Percentiles rank a stretch among this genome's conserved stretches.
Conservation (phyloP, 2,113 vertebrate genomes). For the Saccopteryx bilineata region DNA sequence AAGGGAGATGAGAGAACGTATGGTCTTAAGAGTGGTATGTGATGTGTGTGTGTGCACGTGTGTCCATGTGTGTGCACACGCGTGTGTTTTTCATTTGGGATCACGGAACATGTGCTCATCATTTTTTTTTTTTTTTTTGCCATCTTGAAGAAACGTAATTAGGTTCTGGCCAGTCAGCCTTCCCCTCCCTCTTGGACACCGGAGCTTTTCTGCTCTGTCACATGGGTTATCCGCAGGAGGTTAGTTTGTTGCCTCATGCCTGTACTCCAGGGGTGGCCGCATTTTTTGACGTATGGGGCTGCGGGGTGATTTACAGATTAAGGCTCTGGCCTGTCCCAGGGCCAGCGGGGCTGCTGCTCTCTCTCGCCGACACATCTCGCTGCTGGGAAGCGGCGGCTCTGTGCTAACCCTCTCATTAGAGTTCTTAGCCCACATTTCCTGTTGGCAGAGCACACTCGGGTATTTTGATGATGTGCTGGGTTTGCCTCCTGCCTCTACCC, state of each 20-base stretch:
- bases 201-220: constrained; percentile 76
- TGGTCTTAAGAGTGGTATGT: constrained; percentile 50
- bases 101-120: constrained; percentile 84
- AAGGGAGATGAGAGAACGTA: constrained; percentile 82
- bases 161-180: constrained; percentile 78
- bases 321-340: constrained; percentile 79
- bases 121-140: constrained; percentile 65
- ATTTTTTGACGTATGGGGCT: constrained; percentile 80
- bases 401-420: constrained; percentile 85
- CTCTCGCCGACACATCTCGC: constrained; percentile 74
- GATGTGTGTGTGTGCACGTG: not conserved
- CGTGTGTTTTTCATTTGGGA: constrained; percentile 78
- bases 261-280: constrained; percentile 85
- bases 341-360: constrained; percentile 85
- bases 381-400: constrained; percentile 78
- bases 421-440: constrained; percentile 86
- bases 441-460: constrained; percentile 73
- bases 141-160: constrained; percentile 87
- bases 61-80: not conserved
- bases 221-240: constrained; percentile 79
- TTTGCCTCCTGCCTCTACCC: constrained; percentile 74
- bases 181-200: constrained; percentile 65
- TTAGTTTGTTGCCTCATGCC: constrained; percentile 84
- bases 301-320: constrained; percentile 86
- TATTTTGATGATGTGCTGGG: constrained; percentile 73